Percentiles rank a stretch among this genome's conserved stretches.
Evolutionary conservation across 2,113 vertebrate genomes (phyloP).

Genomic region (Onychorhynchus coronatus): DNA sequence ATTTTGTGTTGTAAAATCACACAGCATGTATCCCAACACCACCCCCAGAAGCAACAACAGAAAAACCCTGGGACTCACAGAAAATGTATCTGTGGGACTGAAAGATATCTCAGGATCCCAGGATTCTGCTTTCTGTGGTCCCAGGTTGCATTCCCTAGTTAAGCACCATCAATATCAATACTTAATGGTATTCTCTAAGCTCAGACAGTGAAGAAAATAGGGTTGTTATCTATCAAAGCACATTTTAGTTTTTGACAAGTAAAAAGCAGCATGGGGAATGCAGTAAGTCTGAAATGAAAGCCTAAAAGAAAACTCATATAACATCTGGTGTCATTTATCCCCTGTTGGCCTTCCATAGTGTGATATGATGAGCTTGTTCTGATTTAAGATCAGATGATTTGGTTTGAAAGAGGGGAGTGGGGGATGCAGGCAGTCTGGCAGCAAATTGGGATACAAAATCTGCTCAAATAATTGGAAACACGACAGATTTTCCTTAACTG

Average conservation of each 20-base stretch:
- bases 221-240: conserved; percentile 85
- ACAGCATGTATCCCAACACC: background rate
- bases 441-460: conserved; percentile 77
- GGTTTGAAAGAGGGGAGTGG: conserved; percentile 73
- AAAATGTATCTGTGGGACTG: conserved; percentile 9
- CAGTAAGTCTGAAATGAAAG: conserved; percentile 80
- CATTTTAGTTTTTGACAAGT: conserved; percentile 84
- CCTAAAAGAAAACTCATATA: conserved; percentile 83
- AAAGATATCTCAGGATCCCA: conserved; percentile 45
- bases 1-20: conserved; percentile 51
- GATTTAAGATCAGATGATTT: conserved; percentile 83
- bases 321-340: conserved; percentile 84
- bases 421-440: conserved; percentile 73
- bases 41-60: conserved; percentile 17
- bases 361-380: conserved; percentile 82
- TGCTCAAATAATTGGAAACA: conserved; percentile 81
- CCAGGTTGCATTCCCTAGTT: conserved; percentile 76
- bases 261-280: conserved; percentile 81
- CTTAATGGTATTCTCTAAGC: conserved; percentile 81
- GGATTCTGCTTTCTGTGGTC: conserved; percentile 66
- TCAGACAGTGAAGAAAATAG: conserved; percentile 79
- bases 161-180: conserved; percentile 81
- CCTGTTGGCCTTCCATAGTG: conserved; percentile 79
- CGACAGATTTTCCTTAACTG: conserved; percentile 71
- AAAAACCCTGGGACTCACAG: conserved; percentile 27